Base-by-base conservation (phyloP, 2,888 invertebrate species). In the Antheraea yamamai region DNA sequence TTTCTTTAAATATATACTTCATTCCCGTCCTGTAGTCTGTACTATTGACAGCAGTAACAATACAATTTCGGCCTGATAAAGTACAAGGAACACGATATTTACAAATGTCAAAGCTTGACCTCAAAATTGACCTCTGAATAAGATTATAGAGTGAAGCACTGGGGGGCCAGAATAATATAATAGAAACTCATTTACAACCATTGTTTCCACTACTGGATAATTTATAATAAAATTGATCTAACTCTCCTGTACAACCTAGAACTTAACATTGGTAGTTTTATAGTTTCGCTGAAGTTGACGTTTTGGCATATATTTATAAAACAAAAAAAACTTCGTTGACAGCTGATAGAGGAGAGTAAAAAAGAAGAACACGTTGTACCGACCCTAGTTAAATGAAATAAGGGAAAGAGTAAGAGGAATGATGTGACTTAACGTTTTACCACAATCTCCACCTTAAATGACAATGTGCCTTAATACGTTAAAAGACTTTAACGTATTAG, bases 71-170 rank as follows among this genome's bases (percentile, higher is more conserved):
- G 75, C 76, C 77, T 78, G 83, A 87, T 85, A 83, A 81, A 78
- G 77, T 75, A 78, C 81, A 85, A 83, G 81, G 83, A 83, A 83
- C 86, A 84, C 84, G 87, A 84, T 85, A 87, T 87, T 89, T 86
- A 85, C 84, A 90, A 91, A 91, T 91, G 90, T 87, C 91, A 89
- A 87, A 83, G 81, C 77, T 80, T 88, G 88, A 89, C 89, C 87
- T 87, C 75, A 78, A 78, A 80, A 79, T 81, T 84, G 85, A 86
- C 85, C 88, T 76, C 75, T 78, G 77, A 80, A 81, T 80, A 79
- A 78, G 79, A 82, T 82, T 83, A 80, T 76, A 80, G 79, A 80
- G 77, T 76, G 77, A 74, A 79, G 77, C 78, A 78, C 81, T 81
- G 30, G 79, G 80, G 79, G 82, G 84, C 76, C 74, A 75, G 61